A percentile compares a stretch with the other conserved stretches of the same genome.
These are phyloP conservation scores for Albula glossodonta DNA, from an alignment of 2,113 vertebrate species.

Conservation along the genomic window DNA sequence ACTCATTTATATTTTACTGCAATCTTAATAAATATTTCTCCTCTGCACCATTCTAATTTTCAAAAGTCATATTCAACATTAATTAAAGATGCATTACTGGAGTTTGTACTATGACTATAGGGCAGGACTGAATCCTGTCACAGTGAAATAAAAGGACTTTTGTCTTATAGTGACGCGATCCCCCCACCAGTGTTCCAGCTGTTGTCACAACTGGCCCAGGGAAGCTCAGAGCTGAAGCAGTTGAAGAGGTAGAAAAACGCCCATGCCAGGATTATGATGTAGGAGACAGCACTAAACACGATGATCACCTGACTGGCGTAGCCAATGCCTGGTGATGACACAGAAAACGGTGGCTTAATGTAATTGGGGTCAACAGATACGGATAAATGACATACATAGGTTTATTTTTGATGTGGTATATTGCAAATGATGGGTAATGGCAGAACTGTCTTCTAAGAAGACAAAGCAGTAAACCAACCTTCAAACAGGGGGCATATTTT, in stretches of 20 bases:
- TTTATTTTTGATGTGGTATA: too few relatives aligned
- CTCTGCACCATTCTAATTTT: too few relatives aligned
- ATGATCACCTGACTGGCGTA: constrained; percentile 82
- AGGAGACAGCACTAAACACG: constrained; percentile 81
- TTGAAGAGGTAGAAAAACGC: constrained; percentile 80
- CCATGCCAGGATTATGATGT: constrained; percentile 84
- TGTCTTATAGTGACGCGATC: neutral
- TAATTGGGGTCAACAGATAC: neutral
- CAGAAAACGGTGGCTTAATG: too few relatives aligned
- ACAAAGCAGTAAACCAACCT: constrained; percentile 19
- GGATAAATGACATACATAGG: neutral
- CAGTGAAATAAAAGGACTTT: neutral
- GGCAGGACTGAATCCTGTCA: neutral
- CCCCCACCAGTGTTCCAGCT: constrained; percentile 72
- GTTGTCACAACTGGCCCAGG: constrained; percentile 79
- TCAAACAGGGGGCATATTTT: constrained; percentile 37
- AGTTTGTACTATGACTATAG: neutral
- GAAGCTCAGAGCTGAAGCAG: constrained; percentile 76
- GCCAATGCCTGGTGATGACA: constrained; percentile 68
- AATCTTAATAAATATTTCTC: too few relatives aligned
- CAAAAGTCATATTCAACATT: too few relatives aligned
- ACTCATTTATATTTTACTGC: too few relatives aligned
- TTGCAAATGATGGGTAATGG: too few relatives aligned
- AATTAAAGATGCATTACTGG: too few relatives aligned
- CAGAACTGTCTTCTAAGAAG: too few relatives aligned